These are phyloP conservation scores for Aotus griseimembra DNA, from an alignment of 2,797 vertebrate genomes.

Conservation along the genomic window DNA sequence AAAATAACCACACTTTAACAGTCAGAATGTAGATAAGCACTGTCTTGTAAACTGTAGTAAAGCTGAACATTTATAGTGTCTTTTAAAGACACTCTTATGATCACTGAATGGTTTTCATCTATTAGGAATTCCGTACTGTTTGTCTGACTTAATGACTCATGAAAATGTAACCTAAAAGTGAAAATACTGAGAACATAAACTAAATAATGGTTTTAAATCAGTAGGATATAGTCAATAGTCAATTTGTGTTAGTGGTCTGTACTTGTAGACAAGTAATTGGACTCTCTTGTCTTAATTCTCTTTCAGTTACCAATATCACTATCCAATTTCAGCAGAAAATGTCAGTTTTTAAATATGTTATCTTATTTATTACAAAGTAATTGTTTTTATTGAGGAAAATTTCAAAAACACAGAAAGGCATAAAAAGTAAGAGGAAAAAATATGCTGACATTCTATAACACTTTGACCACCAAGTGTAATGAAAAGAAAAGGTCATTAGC, in stretches of 20 bases:
- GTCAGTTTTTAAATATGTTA: not conserved
- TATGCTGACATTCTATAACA: not conserved
- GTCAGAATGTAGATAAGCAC: conserved; percentile 38
- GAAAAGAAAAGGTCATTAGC: not conserved
- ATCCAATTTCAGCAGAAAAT: conserved; percentile 24
- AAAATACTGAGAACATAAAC: conserved; percentile 69
- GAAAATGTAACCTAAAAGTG: conserved; percentile 70
- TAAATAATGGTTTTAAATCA: conserved; percentile 56
- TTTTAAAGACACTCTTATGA: conserved; percentile 57
- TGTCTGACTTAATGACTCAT: conserved; percentile 77
- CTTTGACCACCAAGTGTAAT: not conserved
- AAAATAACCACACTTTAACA: conserved; percentile 55
- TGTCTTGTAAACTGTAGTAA: conserved; percentile 69
- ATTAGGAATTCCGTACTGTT: conserved; percentile 54
- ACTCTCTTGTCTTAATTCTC: conserved; percentile 35
- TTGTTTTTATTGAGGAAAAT: not conserved
- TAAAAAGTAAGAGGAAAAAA: not conserved
- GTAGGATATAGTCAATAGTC: conserved; percentile 27
- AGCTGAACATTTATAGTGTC: conserved; percentile 62
- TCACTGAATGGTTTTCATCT: conserved; percentile 68
- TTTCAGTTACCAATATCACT: not conserved
- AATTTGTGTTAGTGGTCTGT: conserved; percentile 67
- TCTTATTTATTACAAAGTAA: not conserved
- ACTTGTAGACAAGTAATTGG: conserved; percentile 25
- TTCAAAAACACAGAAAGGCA: not conserved